Percentiles rank a stretch among this genome's conserved stretches.
Evolutionary conservation across 2,113 vertebrate species (phyloP).

Genomic region (Tetraodon nigroviridis): DNA sequence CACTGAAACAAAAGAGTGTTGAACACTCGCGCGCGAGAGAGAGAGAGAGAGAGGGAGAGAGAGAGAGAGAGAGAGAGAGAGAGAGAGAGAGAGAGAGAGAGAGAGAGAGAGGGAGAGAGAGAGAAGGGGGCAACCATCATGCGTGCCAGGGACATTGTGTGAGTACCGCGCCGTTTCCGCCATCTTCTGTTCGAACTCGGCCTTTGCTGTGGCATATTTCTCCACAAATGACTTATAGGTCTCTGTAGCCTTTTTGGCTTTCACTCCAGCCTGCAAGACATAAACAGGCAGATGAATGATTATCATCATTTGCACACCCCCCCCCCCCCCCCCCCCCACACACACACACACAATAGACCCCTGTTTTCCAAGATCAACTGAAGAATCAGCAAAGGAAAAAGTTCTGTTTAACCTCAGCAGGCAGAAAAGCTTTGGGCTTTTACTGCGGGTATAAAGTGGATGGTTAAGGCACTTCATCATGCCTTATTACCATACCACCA

Average conservation of each 20-base stretch:
- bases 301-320: not conserved
- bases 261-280: conserved; percentile 82
- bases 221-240: conserved; percentile 90
- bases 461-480: conserved; percentile 39
- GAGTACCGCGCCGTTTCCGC: conserved; percentile 88
- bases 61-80: too few species aligned
- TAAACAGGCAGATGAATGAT: conserved; percentile 55
- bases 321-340: too few species aligned
- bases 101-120: too few species aligned
- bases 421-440: conserved; percentile 15
- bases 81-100: too few species aligned
- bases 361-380: conserved; percentile 23
- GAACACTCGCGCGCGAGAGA: conserved; percentile 20
- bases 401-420: conserved; percentile 12
- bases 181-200: conserved; percentile 97
- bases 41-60: too few species aligned
- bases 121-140: not conserved
- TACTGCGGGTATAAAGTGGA: conserved; percentile 14
- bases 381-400: conserved; percentile 6
- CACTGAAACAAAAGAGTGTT: conserved; percentile 16
- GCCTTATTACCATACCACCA: conserved; percentile 41
- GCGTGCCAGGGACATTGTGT: not conserved
- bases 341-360: conserved; percentile 16
- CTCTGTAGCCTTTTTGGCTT: conserved; percentile 96
- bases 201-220: conserved; percentile 90